These are phyloP conservation scores for Holocentrus rufus DNA, from an alignment of 2,797 vertebrate species.

Conservation along the genomic window DNA sequence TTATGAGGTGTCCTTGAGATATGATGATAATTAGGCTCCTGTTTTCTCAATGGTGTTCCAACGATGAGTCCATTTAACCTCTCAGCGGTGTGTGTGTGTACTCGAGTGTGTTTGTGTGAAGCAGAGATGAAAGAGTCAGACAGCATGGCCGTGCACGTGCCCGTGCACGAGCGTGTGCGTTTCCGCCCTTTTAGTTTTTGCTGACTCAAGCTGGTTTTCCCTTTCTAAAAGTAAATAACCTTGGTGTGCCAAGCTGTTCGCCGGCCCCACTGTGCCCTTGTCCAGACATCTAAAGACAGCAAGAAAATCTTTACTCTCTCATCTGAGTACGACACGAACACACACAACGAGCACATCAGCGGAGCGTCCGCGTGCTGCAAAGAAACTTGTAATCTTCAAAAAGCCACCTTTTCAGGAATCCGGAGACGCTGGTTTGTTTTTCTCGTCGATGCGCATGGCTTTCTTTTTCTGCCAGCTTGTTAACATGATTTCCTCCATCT, in stretches of 20 bases:
- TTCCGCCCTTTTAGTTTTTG: conserved; percentile 61
- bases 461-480: conserved; percentile 48
- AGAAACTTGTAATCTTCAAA: conserved; percentile 63
- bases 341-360: conserved; percentile 44
- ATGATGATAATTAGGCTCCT: conserved; percentile 67
- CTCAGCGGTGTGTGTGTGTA: conserved; percentile 24
- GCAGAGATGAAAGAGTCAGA: conserved; percentile 25
- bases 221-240: conserved; percentile 77
- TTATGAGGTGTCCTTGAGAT: conserved; percentile 67
- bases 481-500: conserved; percentile 23
- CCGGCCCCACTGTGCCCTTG: conserved; percentile 66
- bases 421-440: conserved; percentile 34
- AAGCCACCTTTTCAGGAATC: conserved; percentile 48
- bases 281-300: conserved; percentile 63
- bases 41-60: conserved; percentile 63
- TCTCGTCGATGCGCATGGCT: no score
- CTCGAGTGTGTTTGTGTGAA: conserved; percentile 13
- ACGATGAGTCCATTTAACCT: conserved; percentile 59
- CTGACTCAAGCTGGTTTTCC: conserved; percentile 71
- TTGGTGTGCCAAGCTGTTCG: conserved; percentile 75
- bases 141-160: conserved; percentile 26
- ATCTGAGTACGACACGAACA: conserved; percentile 45
- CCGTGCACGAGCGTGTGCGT: conserved; percentile 34
- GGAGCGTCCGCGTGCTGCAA: conserved; percentile 17
- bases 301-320: conserved; percentile 59